These are phyloP conservation scores for Eilema sororculum DNA, from an alignment of 2,888 invertebrate genomes.

Conservation along the genomic window DNA sequence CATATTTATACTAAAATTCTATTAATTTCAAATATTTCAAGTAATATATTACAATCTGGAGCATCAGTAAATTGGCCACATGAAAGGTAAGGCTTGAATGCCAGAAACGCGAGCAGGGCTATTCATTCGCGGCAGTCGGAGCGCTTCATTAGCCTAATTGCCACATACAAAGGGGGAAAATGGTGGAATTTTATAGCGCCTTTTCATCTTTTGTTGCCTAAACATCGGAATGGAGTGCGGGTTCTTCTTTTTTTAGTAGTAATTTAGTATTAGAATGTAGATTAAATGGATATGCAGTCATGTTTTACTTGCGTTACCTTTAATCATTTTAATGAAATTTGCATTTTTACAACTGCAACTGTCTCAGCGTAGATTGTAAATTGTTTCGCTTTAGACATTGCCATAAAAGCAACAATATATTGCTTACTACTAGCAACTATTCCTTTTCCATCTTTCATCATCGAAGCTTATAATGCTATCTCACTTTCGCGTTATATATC, in stretches of 20 bases:
- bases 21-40: constrained; percentile 63
- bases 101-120: constrained; percentile 73
- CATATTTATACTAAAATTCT: constrained; percentile 28
- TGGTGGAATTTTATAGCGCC: constrained; percentile 81
- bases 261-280: constrained; percentile 31
- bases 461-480: background rate
- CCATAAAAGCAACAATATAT: background rate
- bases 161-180: constrained; percentile 79
- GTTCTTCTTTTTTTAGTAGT: constrained; percentile 42
- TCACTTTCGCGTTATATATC: background rate
- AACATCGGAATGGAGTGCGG: constrained; percentile 60
- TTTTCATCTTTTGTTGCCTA: constrained; percentile 79
- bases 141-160: constrained; percentile 86
- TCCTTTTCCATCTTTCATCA: too few relatives aligned
- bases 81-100: constrained; percentile 82
- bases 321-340: constrained; percentile 1
- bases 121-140: constrained; percentile 77
- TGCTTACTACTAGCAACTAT: too few relatives aligned
- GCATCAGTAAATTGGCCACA: constrained; percentile 83
- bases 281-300: constrained; percentile 26
- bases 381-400: background rate
- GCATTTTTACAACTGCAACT: background rate
- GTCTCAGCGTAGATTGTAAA: background rate
- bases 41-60: constrained; percentile 66
- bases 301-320: background rate